Evolutionary conservation across 2,888 invertebrate species (phyloP).

Genomic region (Dioctria linearis): DNA sequence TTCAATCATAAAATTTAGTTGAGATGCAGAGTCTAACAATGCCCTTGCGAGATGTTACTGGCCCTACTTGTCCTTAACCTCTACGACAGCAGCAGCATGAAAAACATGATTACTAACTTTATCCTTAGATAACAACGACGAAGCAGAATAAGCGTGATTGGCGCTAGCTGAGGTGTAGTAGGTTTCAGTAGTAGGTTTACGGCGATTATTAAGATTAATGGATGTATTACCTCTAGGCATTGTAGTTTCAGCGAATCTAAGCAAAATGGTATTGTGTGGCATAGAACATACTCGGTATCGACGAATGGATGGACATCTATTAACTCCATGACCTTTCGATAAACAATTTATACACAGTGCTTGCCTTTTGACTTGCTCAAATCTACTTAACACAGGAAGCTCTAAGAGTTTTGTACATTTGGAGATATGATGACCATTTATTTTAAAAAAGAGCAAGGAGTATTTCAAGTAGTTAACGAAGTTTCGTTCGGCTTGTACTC

Average conservation of each 20-base stretch:
- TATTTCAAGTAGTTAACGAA: background rate
- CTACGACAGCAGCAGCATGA: background rate
- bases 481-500: background rate
- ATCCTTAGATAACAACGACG: background rate
- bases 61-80: background rate
- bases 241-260: background rate
- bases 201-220: no score
- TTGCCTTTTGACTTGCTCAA: background rate
- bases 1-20: no score
- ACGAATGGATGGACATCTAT: background rate
- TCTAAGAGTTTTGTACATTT: background rate
- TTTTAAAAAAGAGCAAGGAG: background rate
- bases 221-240: no score
- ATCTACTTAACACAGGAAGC: background rate
- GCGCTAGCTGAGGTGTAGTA: no score
- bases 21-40: no score
- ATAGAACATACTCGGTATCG: background rate
- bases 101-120: background rate
- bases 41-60: background rate
- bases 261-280: slow-evolving; percentile 28
- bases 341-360: background rate
- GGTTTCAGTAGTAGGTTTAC: no score
- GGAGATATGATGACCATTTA: background rate
- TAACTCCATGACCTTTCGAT: slow-evolving; percentile 1
- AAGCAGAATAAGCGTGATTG: background rate